Conservation (phyloP, 2,113 vertebrate species). For the Poeciliopsis prolifica region DNA sequence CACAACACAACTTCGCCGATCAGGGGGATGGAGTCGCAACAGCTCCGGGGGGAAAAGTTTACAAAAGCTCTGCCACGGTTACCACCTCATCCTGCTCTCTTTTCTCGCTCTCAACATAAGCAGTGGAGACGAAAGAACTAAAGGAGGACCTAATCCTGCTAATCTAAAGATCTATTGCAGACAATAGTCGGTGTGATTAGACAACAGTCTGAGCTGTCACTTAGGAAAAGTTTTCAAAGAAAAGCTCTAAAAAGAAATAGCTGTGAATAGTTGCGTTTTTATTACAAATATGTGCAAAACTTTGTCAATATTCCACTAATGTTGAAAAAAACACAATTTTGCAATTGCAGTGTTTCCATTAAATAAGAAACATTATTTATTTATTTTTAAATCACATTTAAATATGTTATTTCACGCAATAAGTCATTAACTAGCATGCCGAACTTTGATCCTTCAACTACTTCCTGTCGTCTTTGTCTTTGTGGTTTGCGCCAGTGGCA, state of each 20-base stretch:
- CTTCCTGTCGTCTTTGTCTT: no score
- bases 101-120: constrained; percentile 26
- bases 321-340: no score
- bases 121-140: neutral
- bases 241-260: constrained; percentile 3
- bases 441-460: no score
- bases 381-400: no score
- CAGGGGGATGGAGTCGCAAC: constrained; percentile 18
- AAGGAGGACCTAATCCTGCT: neutral
- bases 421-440: no score
- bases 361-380: no score
- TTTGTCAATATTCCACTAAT: no score
- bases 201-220: neutral
- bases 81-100: constrained; percentile 12
- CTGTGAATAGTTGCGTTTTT: no score
- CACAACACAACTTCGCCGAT: neutral
- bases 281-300: no score
- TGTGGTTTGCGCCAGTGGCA: no score
- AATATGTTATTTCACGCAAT: no score
- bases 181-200: constrained; percentile 28
- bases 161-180: constrained; percentile 19
- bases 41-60: constrained; percentile 31
- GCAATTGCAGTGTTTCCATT: no score
- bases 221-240: neutral
- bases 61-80: constrained; percentile 37